These are phyloP conservation scores for Ceyx erithaca DNA, from an alignment of 2,797 vertebrate species.

Conservation along the genomic window DNA sequence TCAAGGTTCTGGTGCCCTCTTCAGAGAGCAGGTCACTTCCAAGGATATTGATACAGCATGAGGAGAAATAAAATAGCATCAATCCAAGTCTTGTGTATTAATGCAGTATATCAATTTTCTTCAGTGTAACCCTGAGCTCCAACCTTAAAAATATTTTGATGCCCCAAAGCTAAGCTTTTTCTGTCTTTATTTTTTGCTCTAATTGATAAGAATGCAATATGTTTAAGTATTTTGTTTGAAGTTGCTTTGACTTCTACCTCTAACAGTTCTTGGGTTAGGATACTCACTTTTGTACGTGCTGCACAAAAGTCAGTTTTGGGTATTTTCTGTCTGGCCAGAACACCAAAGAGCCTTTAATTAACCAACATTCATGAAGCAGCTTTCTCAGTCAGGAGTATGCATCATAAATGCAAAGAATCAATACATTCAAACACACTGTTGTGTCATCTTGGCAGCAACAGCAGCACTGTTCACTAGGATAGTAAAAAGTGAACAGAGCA, in stretches of 20 bases:
- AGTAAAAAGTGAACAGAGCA: not conserved
- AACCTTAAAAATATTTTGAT: not conserved
- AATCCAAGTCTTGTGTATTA: accelerated
- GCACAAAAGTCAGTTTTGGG: not conserved
- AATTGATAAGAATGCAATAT: not conserved
- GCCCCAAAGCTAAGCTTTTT: not conserved
- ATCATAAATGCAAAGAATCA: not conserved
- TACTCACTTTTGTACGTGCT: not conserved
- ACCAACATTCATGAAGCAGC: too few relatives aligned
- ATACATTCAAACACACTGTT: not conserved
- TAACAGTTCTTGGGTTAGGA: not conserved
- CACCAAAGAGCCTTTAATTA: not conserved
- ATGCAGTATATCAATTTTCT: not conserved
- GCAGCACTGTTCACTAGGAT: not conserved
- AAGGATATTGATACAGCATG: not conserved
- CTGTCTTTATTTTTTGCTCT: not conserved
- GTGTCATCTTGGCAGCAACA: not conserved
- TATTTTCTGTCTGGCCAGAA: not conserved
- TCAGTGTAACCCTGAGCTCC: not conserved
- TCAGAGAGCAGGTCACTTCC: not conserved
- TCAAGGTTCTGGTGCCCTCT: conserved; percentile 36
- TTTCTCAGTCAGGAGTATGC: too few relatives aligned
- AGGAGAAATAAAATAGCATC: not conserved
- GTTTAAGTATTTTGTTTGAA: not conserved
- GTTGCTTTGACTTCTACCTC: not conserved